Conservation (phyloP, 2,888 invertebrate species). For the Buathra laborator region DNA sequence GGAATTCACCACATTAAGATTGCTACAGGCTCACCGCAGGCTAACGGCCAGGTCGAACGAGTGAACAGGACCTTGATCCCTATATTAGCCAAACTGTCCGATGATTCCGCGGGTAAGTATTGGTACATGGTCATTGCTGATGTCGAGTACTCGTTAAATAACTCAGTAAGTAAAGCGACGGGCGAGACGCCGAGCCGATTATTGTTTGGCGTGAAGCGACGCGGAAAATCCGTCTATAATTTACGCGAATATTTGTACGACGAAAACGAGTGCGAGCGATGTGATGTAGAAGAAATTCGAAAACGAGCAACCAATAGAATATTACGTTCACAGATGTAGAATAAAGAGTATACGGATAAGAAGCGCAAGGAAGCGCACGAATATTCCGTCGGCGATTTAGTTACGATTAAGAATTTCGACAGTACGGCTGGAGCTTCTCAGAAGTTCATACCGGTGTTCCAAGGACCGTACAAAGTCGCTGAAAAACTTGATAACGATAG, state of each 20-base stretch:
- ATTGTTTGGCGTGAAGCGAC: conserved; percentile 33
- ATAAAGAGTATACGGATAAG: conserved; percentile 37
- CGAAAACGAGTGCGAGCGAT: too few species aligned
- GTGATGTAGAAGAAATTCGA: neutral
- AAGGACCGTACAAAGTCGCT: conserved; percentile 35
- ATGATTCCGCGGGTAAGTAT: conserved; percentile 20
- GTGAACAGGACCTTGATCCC: conserved; percentile 67
- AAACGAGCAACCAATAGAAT: conserved; percentile 22
- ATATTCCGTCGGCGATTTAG: conserved; percentile 34
- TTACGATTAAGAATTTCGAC: conserved; percentile 46
- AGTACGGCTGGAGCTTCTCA: conserved; percentile 26
- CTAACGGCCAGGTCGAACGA: conserved; percentile 78
- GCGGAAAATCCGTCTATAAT: conserved; percentile 18
- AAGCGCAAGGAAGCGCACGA: conserved; percentile 49
- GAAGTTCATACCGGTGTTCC: conserved; percentile 31
- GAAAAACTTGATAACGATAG: conserved; percentile 27
- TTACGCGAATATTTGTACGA: too few species aligned
- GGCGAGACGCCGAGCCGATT: conserved; percentile 28
- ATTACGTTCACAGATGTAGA: conserved; percentile 31
- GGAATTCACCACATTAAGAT: conserved; percentile 72
- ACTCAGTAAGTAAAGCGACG: conserved; percentile 6
- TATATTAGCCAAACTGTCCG: conserved; percentile 56
- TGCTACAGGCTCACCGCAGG: conserved; percentile 75
- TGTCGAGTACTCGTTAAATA: conserved; percentile 39
- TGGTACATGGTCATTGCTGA: conserved; percentile 26